Base-by-base conservation (phyloP, 2,113 vertebrate genomes). In the Haliaeetus leucogaster region DNA sequence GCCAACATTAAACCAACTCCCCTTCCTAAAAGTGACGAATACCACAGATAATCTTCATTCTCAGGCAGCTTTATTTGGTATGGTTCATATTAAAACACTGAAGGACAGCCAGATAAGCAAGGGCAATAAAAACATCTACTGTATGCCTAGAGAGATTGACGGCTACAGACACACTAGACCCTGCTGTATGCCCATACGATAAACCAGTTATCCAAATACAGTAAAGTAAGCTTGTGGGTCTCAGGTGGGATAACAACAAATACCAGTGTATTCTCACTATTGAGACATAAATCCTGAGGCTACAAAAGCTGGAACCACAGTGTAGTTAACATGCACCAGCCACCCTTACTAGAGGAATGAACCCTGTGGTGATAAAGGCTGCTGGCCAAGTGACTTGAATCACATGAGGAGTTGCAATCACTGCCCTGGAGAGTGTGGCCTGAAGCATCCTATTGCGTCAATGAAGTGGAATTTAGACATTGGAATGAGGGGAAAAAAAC, bases 41-140 rank as follows among this genome's bases (percentile, higher is more conserved):
- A 90, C 86, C 94, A 86, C 10, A 45, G 93, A 93, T 95, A 96
- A 96, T 90, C 94, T 86, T 71, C 93, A 74, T 89, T 82, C 82
- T 65, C 81, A 77, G 82, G 93, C 89, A 95, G 95, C 94, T 96
- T 92, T 86, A 25, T 65, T 90, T 85, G 65, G 76, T 82, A 78
- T 94, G 96, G 93, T 96, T 97, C 82, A 4, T 47, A 96, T 96
- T 96, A 97, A 91, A 94, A 52, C 42, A 42, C 50, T 2, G 55
- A 94, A 90, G 91, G 91, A 91, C 74, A 85, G 95, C 67, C 94
- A 94, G 85, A 88, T 80, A 78, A 80, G 82, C 59, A 68, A 90
- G 76, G 78, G 91, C 90, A 89, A 74, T 85, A 70, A 85, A 91
- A 96, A 55, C 38, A 86, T 88, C 94, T 76, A 42, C 71, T 59